These are phyloP conservation scores for Augochlorella aurata DNA, from an alignment of 2,888 invertebrate species.

Conservation along the genomic window DNA sequence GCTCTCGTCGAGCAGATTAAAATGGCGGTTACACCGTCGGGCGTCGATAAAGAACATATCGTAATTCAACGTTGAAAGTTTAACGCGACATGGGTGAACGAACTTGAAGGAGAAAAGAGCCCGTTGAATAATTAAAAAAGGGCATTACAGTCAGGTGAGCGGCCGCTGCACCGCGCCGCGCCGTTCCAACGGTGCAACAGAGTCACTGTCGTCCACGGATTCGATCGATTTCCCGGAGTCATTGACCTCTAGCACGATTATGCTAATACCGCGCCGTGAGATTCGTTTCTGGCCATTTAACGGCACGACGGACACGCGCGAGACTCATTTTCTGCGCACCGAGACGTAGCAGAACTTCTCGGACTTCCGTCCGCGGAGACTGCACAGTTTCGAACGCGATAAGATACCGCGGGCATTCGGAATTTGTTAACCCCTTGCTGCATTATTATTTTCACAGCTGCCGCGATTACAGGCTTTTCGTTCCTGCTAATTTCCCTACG, in stretches of 20 bases:
- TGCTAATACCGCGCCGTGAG: constrained; percentile 58
- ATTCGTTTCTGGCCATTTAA: constrained; percentile 47
- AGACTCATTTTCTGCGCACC: background rate
- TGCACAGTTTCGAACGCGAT: background rate
- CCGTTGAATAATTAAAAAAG: constrained; percentile 51
- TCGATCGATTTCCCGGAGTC: constrained; percentile 70
- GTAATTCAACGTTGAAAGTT: background rate
- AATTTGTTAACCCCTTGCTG: background rate
- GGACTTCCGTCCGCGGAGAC: background rate
- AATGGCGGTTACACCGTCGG: background rate
- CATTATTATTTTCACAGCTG: background rate
- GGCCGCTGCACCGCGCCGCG: constrained; percentile 29
- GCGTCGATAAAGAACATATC: background rate
- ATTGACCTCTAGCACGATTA: constrained; percentile 69
- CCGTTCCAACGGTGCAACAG: constrained; percentile 46
- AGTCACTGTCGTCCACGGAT: constrained; percentile 60
- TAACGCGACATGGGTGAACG: constrained; percentile 19
- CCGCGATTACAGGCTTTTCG: background rate
- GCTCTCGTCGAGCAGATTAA: background rate
- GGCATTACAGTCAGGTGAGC: constrained; percentile 50
- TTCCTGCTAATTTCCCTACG: background rate
- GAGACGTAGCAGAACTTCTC: background rate
- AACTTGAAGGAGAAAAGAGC: constrained; percentile 19
- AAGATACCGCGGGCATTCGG: background rate
- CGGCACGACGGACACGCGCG: background rate